A percentile compares a stretch with the other conserved stretches of the same genome.
phyloP scores from a whole-genome alignment of 2,888 invertebrate genomes.

The Ecliptopera silaceata region DNA sequence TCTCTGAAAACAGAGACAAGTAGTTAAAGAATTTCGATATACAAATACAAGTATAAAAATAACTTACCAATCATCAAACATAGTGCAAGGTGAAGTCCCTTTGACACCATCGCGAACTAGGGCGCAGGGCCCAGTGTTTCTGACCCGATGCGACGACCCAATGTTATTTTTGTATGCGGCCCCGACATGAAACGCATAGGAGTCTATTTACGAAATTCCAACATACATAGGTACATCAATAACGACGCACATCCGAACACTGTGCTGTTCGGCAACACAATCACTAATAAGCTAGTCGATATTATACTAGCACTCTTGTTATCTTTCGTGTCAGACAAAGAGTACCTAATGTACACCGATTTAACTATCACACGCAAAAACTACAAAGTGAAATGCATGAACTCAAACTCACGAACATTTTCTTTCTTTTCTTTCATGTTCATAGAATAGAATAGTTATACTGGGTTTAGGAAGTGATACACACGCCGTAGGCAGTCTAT shows the following conservation, averaged over 20 bases:
- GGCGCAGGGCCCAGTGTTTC: conserved; percentile 59
- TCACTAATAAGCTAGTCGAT: background rate
- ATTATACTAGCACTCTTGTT: background rate
- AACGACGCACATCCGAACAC: conserved; percentile 69
- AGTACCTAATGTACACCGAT: background rate
- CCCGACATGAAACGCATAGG: conserved; percentile 75
- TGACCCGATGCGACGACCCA: conserved; percentile 64
- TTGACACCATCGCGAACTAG: conserved; percentile 56
- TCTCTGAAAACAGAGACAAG: too few relatives aligned
- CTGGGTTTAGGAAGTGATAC: too few relatives aligned
- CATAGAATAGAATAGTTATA: too few relatives aligned
- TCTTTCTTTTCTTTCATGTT: background rate
- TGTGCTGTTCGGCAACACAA: background rate
- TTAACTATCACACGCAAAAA: background rate
- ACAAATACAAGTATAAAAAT: background rate
- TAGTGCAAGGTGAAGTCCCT: conserved; percentile 47
- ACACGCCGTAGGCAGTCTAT: too few relatives aligned
- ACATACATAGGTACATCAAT: conserved; percentile 63
- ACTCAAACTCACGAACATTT: background rate
- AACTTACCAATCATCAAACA: conserved; percentile 62
- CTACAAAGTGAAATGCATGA: too few relatives aligned
- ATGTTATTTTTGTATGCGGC: conserved; percentile 79
- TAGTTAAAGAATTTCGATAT: too few relatives aligned
- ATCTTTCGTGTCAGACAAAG: background rate
- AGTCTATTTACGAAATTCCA: conserved; percentile 76